Evolutionary conservation across 2,888 invertebrate genomes (phyloP), one percentile per base, ranked within the genome.

Genomic region (Vannuccia rotundouncinata): DNA sequence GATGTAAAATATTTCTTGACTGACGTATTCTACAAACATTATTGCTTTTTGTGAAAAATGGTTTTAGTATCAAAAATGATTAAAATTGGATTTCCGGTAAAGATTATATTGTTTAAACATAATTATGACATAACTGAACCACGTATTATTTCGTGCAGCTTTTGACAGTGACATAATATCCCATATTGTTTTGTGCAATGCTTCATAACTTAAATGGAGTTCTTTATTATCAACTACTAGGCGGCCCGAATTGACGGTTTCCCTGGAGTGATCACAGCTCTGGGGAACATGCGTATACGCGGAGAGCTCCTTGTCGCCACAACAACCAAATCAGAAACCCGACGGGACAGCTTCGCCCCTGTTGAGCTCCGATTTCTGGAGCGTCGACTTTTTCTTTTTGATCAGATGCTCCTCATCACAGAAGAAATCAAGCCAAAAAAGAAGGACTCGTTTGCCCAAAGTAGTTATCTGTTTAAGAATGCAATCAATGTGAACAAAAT

Each of bases 171-270:
- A n/a, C n/a, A n/a, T n/a, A n/a, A n/a, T n/a, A n/a, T n/a, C n/a
- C n/a, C n/a, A n/a, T n/a, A n/a, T n/a, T n/a, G n/a, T n/a, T n/a
- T n/a, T n/a, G n/a, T n/a, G n/a, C n/a, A n/a, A n/a, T n/a, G n/a
- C n/a, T n/a, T 10, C 59, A 59, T 10, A 59, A n/a, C n/a, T n/a
- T 59, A 13, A 59, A 13, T 59, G 10, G n/a, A 59, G n/a, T 59
- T 59, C 10, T 10, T 59, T 59, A n/a, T 59, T 10, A 13, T 59
- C 59, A 59, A 25, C 10, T 73, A 25, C n/a, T 77, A 80, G 81
- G 81, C 81, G 22, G 78, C 81, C 25, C 59, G 81, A 80, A 81
- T 81, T 2, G 81, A 80, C 29, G 81, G 81, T 1, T 81, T 80
- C 30, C 66, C 79, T 22, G 80, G 80, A 13, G 27, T 31, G 13